Conservation (phyloP, 2,797 vertebrate genomes). For the Sciaenops ocellatus region DNA sequence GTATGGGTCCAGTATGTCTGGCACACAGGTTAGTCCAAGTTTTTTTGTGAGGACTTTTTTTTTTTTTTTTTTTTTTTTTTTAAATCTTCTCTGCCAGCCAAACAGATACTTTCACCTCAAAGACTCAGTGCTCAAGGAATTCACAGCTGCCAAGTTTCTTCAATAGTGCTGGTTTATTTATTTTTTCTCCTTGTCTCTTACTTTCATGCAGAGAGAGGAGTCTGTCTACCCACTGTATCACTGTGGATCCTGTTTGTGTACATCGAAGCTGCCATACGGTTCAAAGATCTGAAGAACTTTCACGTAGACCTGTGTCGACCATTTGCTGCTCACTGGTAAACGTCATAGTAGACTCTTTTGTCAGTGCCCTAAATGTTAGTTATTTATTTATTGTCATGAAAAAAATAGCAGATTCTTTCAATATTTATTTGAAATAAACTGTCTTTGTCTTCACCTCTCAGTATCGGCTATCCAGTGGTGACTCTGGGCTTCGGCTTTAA, state of each 20-base stretch:
- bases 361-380: not conserved
- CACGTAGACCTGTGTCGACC: conserved; percentile 98
- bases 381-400: not conserved
- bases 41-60: not conserved
- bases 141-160: conserved; percentile 32
- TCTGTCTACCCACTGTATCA: conserved; percentile 97
- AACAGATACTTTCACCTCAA: conserved; percentile 26
- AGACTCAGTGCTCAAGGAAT: conserved; percentile 9
- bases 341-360: not conserved
- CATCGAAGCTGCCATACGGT: conserved; percentile 98
- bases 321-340: conserved; percentile 98
- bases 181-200: not conserved
- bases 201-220: conserved; percentile 90
- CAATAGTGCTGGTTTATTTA: not conserved
- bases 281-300: conserved; percentile 99
- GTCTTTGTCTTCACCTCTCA: conserved; percentile 63
- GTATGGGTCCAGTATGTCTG: conserved; percentile 99
- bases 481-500: conserved; percentile 99
- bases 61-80: not conserved
- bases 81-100: conserved; percentile 6
- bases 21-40: conserved; percentile 92
- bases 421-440: not conserved
- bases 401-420: not conserved
- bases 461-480: conserved; percentile 98
- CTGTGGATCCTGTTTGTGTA: conserved; percentile 99